Evolutionary conservation across 2,797 vertebrate species (phyloP).

Genomic region (Apogon talboti): DNA sequence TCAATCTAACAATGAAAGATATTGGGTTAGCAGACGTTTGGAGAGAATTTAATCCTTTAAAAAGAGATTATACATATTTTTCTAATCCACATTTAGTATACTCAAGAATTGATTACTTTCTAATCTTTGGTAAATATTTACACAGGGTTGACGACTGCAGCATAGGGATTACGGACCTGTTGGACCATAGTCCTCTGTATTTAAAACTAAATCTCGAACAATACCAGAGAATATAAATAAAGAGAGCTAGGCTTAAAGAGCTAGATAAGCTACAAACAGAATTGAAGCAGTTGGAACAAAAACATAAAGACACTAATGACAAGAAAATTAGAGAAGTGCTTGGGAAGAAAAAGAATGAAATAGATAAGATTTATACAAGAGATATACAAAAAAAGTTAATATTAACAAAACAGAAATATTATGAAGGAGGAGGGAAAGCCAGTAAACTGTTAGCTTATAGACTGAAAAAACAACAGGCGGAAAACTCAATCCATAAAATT

Average conservation of each 20-base stretch:
- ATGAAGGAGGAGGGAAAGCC: slow-evolving; percentile 14
- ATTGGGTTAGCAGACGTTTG: slow-evolving; percentile 5
- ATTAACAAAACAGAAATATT: slow-evolving; percentile 17
- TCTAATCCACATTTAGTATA: slow-evolving; percentile 11
- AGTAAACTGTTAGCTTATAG: slow-evolving; percentile 18
- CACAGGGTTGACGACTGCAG: neutral
- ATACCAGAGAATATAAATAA: neutral
- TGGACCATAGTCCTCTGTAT: slow-evolving; percentile 15
- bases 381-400: slow-evolving; percentile 11
- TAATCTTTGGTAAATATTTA: slow-evolving; percentile 12
- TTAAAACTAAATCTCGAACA: slow-evolving; percentile 1
- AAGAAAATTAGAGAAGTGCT: slow-evolving; percentile 9
- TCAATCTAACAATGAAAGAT: slow-evolving; percentile 3
- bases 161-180: too few relatives aligned
- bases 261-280: neutral
- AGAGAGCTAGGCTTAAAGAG: neutral
- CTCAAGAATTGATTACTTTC: slow-evolving; percentile 26
- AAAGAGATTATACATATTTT: slow-evolving; percentile 20
- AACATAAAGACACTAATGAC: slow-evolving; percentile 1
- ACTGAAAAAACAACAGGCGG: slow-evolving; percentile 27
- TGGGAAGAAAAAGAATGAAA: slow-evolving; percentile 13
- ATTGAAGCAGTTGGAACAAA: slow-evolving; percentile 4
- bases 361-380: slow-evolving; percentile 3
- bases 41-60: slow-evolving; percentile 25
- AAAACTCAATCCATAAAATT: slow-evolving; percentile 31